phyloP scores from a whole-genome alignment of 1,140 invertebrate genomes.

The Papilio polytes region DNA sequence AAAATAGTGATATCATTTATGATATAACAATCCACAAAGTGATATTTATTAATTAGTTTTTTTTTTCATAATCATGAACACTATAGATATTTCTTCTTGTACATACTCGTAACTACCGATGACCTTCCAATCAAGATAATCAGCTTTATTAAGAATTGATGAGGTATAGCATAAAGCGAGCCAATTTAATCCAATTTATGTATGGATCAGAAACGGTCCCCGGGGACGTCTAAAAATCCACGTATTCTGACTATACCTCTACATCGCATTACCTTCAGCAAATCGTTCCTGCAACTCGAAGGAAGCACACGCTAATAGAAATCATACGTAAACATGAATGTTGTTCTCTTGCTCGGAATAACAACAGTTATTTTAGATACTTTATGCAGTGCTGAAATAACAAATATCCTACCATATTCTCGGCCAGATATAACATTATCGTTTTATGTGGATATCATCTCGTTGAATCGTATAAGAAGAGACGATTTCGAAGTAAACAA shows the following conservation, averaged over 20 bases:
- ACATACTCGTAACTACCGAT: constrained; percentile 40
- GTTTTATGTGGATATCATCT: not conserved
- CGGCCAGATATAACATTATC: constrained; percentile 24
- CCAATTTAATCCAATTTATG: constrained; percentile 79
- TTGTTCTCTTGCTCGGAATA: constrained; percentile 51
- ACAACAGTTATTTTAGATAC: constrained; percentile 52
- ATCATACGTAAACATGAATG: constrained; percentile 57
- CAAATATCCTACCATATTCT: constrained; percentile 44
- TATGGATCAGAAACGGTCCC: constrained; percentile 67
- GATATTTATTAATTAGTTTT: not conserved
- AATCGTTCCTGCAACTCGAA: constrained; percentile 54
- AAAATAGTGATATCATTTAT: too few species aligned
- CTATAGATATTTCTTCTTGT: not conserved
- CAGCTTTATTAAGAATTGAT: constrained; percentile 62
- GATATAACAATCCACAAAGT: too few species aligned
- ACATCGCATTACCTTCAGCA: constrained; percentile 52
- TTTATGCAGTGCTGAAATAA: constrained; percentile 52
- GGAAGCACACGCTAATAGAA: constrained; percentile 54
- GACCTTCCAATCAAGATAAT: constrained; percentile 64
- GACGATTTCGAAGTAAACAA: not conserved
- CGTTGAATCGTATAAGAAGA: constrained; percentile 22
- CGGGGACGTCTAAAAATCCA: constrained; percentile 51
- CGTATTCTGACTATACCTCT: constrained; percentile 46
- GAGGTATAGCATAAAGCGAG: constrained; percentile 65
- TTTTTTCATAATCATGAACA: not conserved